phyloP scores from a whole-genome alignment of 2,888 invertebrate genomes.

The Tenthredo notha region DNA sequence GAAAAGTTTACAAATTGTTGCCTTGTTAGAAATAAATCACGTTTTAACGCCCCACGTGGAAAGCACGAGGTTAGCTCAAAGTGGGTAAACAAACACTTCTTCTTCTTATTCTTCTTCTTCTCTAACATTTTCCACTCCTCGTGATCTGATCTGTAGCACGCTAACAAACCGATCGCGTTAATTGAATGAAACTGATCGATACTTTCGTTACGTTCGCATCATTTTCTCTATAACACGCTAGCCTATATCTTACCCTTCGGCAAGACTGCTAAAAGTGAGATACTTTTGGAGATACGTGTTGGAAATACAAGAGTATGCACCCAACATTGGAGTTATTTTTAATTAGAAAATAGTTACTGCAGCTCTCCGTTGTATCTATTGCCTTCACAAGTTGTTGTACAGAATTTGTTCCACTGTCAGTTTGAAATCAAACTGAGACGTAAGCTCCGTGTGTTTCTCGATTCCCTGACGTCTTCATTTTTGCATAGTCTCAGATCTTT shows the following conservation, averaged over 20 bases:
- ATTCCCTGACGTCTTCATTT: not conserved
- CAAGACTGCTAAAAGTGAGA: not conserved
- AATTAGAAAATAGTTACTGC: conserved; percentile 33
- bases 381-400: not conserved
- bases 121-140: not conserved
- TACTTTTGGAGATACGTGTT: not conserved
- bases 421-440: conserved; percentile 7
- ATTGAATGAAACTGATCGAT: conserved; percentile 40
- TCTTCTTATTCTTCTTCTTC: conserved; percentile 10
- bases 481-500: not conserved
- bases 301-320: not conserved
- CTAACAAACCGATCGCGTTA: not conserved
- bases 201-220: not conserved
- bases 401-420: conserved; percentile 34
- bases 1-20: conserved; percentile 37
- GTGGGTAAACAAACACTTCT: conserved; percentile 4
- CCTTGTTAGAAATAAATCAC: conserved; percentile 43
- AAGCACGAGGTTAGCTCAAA: not conserved
- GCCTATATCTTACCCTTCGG: not conserved
- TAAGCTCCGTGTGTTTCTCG: not conserved
- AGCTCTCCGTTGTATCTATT: not conserved
- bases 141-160: not conserved
- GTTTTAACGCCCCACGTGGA: not conserved
- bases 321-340: conserved; percentile 3
- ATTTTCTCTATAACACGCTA: not conserved